These are phyloP conservation scores for Dicyrtoma fusca DNA, from an alignment of 2,888 invertebrate species.

Conservation along the genomic window DNA sequence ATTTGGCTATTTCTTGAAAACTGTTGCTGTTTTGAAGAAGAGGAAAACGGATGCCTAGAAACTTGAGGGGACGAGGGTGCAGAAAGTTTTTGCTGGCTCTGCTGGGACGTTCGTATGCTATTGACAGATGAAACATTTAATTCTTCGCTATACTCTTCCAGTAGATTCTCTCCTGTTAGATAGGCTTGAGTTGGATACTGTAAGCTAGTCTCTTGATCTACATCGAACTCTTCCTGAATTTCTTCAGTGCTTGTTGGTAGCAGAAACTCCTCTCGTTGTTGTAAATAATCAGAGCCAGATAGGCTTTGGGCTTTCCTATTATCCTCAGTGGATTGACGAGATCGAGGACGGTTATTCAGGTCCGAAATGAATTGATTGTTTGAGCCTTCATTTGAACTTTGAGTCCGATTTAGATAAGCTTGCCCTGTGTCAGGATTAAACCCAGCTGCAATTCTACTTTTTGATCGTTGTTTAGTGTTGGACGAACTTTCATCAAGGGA, in stretches of 20 bases:
- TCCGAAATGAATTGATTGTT: no score
- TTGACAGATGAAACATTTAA: background rate
- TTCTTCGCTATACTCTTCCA: conserved; percentile 18
- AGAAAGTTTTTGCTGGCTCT: background rate
- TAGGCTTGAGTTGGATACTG: conserved; percentile 7
- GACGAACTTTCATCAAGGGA: background rate
- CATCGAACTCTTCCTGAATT: conserved; percentile 26
- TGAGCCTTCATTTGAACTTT: background rate
- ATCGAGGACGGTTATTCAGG: no score
- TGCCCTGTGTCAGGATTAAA: conserved; percentile 6
- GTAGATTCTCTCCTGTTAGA: conserved; percentile 1
- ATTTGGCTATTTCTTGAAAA: background rate
- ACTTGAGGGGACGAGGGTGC: conserved; percentile 2
- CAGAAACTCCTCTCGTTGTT: background rate
- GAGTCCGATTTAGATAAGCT: background rate
- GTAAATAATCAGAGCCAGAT: background rate
- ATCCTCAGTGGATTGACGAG: background rate
- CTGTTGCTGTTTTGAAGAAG: background rate
- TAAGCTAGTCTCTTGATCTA: background rate
- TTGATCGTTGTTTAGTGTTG: conserved; percentile 2
- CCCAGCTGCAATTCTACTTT: conserved; percentile 18
- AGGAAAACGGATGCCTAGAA: background rate
- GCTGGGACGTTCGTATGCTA: background rate
- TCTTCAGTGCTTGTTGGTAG: conserved; percentile 12
- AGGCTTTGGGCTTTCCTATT: background rate